Base-by-base conservation (phyloP, 1,140 invertebrate species). In the Drosophila chauvacae region DNA sequence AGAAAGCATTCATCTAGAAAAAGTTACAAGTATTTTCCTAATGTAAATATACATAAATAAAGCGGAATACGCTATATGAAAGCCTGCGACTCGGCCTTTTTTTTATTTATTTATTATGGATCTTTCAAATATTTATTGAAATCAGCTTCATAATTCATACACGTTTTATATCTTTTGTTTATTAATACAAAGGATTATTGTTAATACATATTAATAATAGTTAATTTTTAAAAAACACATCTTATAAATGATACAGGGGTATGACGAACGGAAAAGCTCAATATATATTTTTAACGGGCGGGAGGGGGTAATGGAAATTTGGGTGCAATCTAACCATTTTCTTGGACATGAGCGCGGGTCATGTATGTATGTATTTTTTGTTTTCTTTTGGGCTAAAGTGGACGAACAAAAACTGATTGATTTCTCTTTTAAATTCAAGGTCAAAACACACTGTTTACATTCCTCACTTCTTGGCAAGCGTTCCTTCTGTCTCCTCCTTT, bases 131-230 rank as follows among this genome's bases (percentile, higher is more conserved):
- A 75, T 90, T 85, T 90, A 88, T 88, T 88, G 73, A 90, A 88
- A 88, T 88, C 81, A 85, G 69, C 75, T 85, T 74, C 75, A 55
- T 80, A 86, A 79, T 81, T 81, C 75, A 83, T 88, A 88, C 69
- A 88, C 65, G 62, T 82, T 81, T 80, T 88, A 80, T 83, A 85
- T 85, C 66, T 50, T 86, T 86, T 83, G 71, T 78, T 88, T 88
- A 88, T 88, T 80, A 88, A 88, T 88, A 88, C 84, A 88, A 88
- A 88, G 80, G 84, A 83, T 88, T 88, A 83, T 80, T 77, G 77
- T 74, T 88, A 90, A 85, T 85, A 88, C 78, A 85, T 90, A 86
- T 88, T 90, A 85, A 81, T 90, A 79, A 88, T 88, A 83, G 69
- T 79, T 86, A 70, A 63, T 65, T 76, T 84, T 47, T 61, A 78